phyloP scores from a whole-genome alignment of 2,113 vertebrate genomes.

The Oreochromis niloticus region DNA sequence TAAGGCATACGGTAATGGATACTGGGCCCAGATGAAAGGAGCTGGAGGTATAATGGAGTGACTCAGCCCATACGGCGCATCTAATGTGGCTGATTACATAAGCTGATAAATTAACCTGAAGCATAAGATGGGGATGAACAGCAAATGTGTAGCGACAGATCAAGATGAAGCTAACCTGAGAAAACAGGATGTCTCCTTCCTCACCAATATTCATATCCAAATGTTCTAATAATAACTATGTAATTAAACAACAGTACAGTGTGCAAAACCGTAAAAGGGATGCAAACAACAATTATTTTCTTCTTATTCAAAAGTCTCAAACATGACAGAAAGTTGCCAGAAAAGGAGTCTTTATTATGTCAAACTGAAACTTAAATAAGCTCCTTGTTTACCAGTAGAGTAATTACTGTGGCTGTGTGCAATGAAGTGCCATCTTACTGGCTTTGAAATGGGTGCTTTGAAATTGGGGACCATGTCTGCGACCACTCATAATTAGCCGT shows the following conservation, averaged over 20 bases:
- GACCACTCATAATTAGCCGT: background rate
- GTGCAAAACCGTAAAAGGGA: background rate
- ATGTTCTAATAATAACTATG: background rate
- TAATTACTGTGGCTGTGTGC: background rate
- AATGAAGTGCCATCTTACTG: background rate
- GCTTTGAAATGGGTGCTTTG: background rate
- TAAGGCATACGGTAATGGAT: constrained; percentile 56
- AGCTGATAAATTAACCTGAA: background rate
- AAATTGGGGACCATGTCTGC: background rate
- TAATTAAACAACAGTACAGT: background rate
- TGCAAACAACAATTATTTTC: background rate
- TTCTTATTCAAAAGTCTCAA: background rate
- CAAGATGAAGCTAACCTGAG: background rate
- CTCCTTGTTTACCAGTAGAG: background rate
- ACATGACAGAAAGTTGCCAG: background rate
- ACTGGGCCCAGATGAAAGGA: constrained; percentile 46
- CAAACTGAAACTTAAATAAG: background rate
- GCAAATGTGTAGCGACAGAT: background rate
- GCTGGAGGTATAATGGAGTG: constrained; percentile 34
- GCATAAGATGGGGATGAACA: background rate
- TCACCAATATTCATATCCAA: background rate
- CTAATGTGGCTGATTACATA: constrained; percentile 10
- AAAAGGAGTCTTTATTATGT: background rate
- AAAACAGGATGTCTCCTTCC: background rate
- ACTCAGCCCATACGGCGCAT: constrained; percentile 8